Conservation (phyloP, 2,888 invertebrate genomes). For the Tetranychus truncatus region DNA sequence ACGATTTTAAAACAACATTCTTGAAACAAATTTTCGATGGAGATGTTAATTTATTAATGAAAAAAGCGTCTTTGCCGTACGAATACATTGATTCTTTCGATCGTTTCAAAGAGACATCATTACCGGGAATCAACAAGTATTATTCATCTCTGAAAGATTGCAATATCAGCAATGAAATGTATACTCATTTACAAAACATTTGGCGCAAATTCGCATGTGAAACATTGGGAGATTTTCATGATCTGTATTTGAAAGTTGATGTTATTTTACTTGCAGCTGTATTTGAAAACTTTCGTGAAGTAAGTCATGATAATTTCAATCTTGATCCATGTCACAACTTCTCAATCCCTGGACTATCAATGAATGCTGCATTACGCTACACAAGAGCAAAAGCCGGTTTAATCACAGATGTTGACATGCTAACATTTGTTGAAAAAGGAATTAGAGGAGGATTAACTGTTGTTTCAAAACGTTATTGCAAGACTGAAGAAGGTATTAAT, state of each 20-base stretch:
- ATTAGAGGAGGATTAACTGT: conserved; percentile 11
- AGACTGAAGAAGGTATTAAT: conserved; percentile 7
- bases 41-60: too few species aligned
- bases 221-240: background rate
- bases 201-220: background rate
- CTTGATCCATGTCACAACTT: background rate
- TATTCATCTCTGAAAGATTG: background rate
- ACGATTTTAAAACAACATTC: too few species aligned
- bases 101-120: background rate
- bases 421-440: background rate
- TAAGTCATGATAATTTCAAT: background rate
- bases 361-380: background rate
- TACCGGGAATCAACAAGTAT: background rate
- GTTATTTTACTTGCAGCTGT: background rate
- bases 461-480: conserved; percentile 2
- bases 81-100: background rate
- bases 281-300: background rate
- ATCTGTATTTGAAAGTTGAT: background rate
- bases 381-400: background rate
- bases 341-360: background rate
- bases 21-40: too few species aligned
- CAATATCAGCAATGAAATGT: background rate
- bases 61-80: too few species aligned
- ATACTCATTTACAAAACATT: background rate
- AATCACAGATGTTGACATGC: background rate